Evolutionary conservation across 2,797 vertebrate species (phyloP).

Genomic region (Heterohyrax brucei): DNA sequence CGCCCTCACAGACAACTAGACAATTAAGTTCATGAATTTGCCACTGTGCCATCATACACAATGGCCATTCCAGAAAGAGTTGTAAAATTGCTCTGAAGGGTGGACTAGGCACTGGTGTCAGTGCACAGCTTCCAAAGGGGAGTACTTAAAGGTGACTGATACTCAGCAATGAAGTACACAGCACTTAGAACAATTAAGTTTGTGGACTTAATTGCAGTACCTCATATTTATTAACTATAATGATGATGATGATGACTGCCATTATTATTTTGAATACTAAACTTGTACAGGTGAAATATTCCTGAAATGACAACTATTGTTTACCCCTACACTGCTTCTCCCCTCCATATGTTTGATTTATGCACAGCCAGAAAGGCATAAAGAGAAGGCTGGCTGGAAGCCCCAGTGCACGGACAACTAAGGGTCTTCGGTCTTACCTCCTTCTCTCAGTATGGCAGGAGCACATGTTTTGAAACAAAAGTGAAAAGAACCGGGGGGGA

Average conservation of each 20-base stretch:
- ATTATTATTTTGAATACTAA: background rate
- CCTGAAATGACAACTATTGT: conserved; percentile 11
- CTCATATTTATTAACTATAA: background rate
- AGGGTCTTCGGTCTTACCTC: conserved; percentile 57
- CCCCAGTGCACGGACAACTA: background rate
- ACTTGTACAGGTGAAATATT: background rate
- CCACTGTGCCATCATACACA: no score
- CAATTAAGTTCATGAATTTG: no score
- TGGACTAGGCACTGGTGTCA: no score
- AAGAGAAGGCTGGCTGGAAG: conserved; percentile 44
- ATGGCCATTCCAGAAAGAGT: no score
- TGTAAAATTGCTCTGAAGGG: no score
- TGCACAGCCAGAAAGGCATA: background rate
- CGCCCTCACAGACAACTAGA: no score
- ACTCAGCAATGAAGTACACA: no score
- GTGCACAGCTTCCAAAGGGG: no score
- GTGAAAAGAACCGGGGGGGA: conserved; percentile 20
- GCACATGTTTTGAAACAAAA: conserved; percentile 74
- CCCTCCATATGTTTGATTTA: background rate
- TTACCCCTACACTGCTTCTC: background rate
- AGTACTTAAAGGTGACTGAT: no score
- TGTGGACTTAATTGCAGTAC: no score
- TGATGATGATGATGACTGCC: background rate
- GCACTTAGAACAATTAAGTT: no score
- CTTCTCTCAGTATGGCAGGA: conserved; percentile 53